A percentile compares a stretch with the other conserved stretches of the same genome.
phyloP scores from a whole-genome alignment of 2,888 invertebrate genomes.

The Agrotis puta region DNA sequence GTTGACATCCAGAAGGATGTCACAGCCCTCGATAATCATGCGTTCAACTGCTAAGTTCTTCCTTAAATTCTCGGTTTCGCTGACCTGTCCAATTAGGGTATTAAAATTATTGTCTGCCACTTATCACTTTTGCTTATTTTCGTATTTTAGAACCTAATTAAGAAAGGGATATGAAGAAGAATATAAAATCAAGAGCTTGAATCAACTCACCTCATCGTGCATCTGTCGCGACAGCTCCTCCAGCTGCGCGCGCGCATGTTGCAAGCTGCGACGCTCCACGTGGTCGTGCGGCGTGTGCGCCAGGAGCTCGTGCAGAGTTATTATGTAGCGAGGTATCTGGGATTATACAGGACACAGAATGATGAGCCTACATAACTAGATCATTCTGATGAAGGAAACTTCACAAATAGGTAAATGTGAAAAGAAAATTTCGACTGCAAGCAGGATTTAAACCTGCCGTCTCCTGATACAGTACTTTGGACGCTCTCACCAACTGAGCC shows the following conservation, averaged over 20 bases:
- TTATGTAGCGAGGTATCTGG: conserved; percentile 97
- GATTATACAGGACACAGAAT: conserved; percentile 26
- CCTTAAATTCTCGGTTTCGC: conserved; percentile 97
- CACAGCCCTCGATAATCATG: conserved; percentile 98
- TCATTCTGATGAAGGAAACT: background rate
- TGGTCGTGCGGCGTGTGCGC: conserved; percentile 98
- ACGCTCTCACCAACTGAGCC: no score
- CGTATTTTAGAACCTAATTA: background rate
- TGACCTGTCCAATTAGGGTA: conserved; percentile 90
- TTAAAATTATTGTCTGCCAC: no score
- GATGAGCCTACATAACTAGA: background rate
- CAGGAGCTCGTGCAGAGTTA: conserved; percentile 96
- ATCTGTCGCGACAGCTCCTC: conserved; percentile 96
- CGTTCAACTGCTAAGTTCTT: conserved; percentile 97
- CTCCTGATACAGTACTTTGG: no score
- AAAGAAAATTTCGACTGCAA: no score
- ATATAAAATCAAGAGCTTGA: background rate
- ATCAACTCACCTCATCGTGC: conserved; percentile 93
- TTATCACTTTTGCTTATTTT: no score
- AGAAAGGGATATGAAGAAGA: background rate
- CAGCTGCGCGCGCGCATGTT: conserved; percentile 96
- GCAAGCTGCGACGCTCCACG: conserved; percentile 96
- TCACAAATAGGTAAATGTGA: background rate
- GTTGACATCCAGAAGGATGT: conserved; percentile 97
- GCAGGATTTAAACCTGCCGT: no score